phyloP scores from a whole-genome alignment of 2,888 invertebrate species.

The Drosophila nr. perissopoda region DNA sequence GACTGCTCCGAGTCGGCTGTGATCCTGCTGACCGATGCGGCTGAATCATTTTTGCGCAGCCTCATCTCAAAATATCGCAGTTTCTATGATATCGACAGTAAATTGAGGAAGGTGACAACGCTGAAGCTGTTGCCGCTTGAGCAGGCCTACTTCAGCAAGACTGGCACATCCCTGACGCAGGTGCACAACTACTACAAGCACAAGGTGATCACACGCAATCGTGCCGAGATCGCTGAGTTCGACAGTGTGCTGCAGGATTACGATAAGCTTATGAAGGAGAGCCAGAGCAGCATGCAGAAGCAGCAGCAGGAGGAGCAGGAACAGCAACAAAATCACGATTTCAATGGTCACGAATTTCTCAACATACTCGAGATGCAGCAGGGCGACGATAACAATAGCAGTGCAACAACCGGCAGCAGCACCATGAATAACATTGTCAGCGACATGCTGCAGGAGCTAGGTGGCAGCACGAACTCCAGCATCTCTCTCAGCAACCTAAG shows the following conservation, averaged over 20 bases:
- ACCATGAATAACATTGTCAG: slow-evolving; percentile 56
- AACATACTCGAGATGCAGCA: slow-evolving; percentile 81
- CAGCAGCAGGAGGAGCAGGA: slow-evolving; percentile 70
- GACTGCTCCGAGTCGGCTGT: slow-evolving; percentile 83
- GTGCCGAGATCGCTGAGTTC: slow-evolving; percentile 82
- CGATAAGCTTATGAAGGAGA: slow-evolving; percentile 84
- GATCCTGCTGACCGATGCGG: slow-evolving; percentile 81
- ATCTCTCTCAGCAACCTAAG: slow-evolving; percentile 45
- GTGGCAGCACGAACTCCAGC: slow-evolving; percentile 60
- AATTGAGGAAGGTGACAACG: slow-evolving; percentile 62
- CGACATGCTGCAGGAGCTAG: slow-evolving; percentile 68
- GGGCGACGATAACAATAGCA: slow-evolving; percentile 52
- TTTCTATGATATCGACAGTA: slow-evolving; percentile 57
- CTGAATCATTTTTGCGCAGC: slow-evolving; percentile 82
- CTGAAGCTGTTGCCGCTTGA: slow-evolving; percentile 73
- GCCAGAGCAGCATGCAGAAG: slow-evolving; percentile 83
- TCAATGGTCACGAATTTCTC: slow-evolving; percentile 82
- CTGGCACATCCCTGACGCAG: slow-evolving; percentile 81
- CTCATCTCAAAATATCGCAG: slow-evolving; percentile 72
- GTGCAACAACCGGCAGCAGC: slow-evolving; percentile 67
- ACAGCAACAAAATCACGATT: slow-evolving; percentile 56
- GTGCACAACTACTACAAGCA: slow-evolving; percentile 84
- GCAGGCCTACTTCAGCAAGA: slow-evolving; percentile 80
- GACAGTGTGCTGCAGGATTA: slow-evolving; percentile 83
- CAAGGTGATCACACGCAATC: slow-evolving; percentile 82